A percentile compares a stretch with the other conserved stretches of the same genome.
Conservation (phyloP, 2,113 vertebrate species). For the Erythrolamprus reginae region DNA sequence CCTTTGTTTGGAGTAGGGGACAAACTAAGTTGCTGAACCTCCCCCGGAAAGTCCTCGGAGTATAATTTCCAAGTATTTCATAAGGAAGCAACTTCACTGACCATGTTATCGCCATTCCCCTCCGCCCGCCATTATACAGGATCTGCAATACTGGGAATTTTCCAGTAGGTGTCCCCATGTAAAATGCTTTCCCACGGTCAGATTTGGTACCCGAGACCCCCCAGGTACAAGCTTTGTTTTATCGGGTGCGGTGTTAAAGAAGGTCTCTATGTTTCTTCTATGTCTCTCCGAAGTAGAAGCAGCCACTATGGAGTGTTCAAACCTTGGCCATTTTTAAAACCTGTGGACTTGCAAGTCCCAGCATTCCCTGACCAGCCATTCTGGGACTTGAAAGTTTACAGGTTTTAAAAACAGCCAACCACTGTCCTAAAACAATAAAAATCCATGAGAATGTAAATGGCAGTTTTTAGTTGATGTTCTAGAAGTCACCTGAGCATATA, state of each 20-base stretch:
- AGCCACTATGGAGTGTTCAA: not conserved
- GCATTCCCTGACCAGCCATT: not conserved
- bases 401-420: not conserved
- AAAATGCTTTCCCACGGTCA: not conserved
- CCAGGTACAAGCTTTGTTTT: not conserved
- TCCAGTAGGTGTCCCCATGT: not conserved
- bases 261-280: no score
- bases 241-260: not conserved
- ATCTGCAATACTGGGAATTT: not conserved
- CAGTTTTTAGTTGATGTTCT: not conserved
- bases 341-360: not conserved
- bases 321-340: not conserved
- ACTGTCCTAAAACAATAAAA: not conserved
- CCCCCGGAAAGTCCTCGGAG: no score
- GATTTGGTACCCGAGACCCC: not conserved
- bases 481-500: not conserved
- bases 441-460: not conserved
- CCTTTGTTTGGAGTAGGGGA: not conserved
- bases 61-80: not conserved
- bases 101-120: not conserved
- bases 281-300: not conserved
- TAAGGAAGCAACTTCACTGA: not conserved
- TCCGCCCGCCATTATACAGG: not conserved
- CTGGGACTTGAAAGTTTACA: not conserved
- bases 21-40: not conserved